A percentile compares a stretch with the other conserved stretches of the same genome.
These are phyloP conservation scores for Masnerella sp. DNA, from an alignment of 2,888 invertebrate genomes.

Conservation along the genomic window DNA sequence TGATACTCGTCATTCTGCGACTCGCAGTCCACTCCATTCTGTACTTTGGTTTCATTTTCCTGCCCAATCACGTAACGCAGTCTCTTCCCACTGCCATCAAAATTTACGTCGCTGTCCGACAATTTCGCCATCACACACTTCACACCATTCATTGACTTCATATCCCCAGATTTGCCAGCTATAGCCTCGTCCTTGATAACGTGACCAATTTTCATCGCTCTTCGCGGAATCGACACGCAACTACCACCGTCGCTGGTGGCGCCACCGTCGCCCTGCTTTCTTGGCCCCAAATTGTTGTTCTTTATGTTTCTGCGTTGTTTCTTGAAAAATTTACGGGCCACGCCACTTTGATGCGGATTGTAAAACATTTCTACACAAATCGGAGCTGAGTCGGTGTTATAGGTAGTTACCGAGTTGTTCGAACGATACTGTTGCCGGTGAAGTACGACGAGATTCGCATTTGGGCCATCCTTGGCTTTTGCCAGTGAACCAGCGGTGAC, in stretches of 20 bases:
- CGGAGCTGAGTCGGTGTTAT: slow-evolving; percentile 79
- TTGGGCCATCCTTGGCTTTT: slow-evolving; percentile 77
- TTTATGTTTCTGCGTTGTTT: slow-evolving; percentile 86
- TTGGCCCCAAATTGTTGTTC: slow-evolving; percentile 84
- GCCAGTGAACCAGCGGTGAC: slow-evolving; percentile 74
- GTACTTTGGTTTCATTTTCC: slow-evolving; percentile 66
- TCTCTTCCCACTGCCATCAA: slow-evolving; percentile 71
- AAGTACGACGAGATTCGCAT: slow-evolving; percentile 84
- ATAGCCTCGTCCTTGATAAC: slow-evolving; percentile 82
- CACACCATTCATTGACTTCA: slow-evolving; percentile 80
- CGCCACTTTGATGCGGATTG: slow-evolving; percentile 95
- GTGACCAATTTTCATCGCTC: slow-evolving; percentile 75
- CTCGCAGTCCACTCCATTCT: slow-evolving; percentile 66
- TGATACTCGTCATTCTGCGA: slow-evolving; percentile 46
- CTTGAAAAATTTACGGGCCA: slow-evolving; percentile 94
- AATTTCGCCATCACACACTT: slow-evolving; percentile 84
- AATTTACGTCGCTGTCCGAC: slow-evolving; percentile 81
- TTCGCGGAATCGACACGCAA: slow-evolving; percentile 78
- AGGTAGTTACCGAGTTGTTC: slow-evolving; percentile 83
- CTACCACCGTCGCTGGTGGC: slow-evolving; percentile 80
- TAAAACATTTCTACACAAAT: slow-evolving; percentile 89
- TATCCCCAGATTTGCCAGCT: slow-evolving; percentile 88
- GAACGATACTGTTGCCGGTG: slow-evolving; percentile 86
- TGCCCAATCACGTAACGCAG: slow-evolving; percentile 76
- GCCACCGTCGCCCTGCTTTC: slow-evolving; percentile 81